phyloP scores from a whole-genome alignment of 2,888 invertebrate species.

The Dichetophora obliterata region DNA sequence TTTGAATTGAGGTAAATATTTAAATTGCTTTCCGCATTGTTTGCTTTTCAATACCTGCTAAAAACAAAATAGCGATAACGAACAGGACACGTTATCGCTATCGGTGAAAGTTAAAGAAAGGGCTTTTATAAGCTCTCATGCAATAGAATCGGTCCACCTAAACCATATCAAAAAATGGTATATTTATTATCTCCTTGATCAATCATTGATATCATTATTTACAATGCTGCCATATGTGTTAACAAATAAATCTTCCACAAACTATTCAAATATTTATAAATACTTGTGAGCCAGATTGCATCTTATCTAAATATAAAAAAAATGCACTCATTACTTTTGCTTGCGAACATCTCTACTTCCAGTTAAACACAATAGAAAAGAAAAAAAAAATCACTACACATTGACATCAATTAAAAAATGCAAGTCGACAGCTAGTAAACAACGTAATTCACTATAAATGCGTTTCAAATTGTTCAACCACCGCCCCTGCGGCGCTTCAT shows the following conservation, averaged over 20 bases:
- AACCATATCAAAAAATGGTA: no score
- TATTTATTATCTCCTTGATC: no score
- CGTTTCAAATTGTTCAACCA: constrained; percentile 51
- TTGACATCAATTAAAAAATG: constrained; percentile 66
- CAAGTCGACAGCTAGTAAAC: constrained; percentile 64
- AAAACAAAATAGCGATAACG: no score
- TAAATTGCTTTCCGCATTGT: constrained; percentile 27
- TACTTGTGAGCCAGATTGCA: constrained; percentile 6
- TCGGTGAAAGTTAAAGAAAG: no score
- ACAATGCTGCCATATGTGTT: constrained; percentile 36
- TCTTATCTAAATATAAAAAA: no score
- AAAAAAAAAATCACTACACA: constrained; percentile 55
- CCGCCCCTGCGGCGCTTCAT: constrained; percentile 33
- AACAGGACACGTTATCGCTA: no score
- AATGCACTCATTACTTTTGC: background rate
- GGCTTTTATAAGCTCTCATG: no score
- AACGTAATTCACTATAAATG: constrained; percentile 63
- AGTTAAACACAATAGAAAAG: background rate
- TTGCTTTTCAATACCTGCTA: background rate
- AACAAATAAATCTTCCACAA: background rate
- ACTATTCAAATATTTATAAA: constrained; percentile 37
- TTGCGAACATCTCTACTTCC: background rate
- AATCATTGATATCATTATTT: background rate
- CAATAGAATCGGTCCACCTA: no score
- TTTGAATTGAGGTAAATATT: constrained; percentile 69